Conservation (phyloP, 2,113 vertebrate species). For the Vulpes ferrilata region DNA sequence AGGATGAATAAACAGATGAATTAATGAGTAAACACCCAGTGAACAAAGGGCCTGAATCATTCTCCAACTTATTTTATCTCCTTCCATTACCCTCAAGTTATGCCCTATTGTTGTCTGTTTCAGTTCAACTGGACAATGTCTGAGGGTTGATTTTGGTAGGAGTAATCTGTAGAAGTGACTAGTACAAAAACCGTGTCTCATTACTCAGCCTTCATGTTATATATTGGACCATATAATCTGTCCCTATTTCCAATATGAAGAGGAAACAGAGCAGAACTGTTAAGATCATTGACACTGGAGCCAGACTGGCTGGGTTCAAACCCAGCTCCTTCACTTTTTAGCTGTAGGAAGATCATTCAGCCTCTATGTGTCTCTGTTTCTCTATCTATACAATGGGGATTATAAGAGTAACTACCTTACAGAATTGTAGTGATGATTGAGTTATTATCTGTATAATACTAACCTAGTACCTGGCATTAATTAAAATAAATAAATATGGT, state of each 20-base stretch:
- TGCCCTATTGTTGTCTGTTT: constrained; percentile 15
- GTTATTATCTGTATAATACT: neutral
- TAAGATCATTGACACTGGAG: neutral
- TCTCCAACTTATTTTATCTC: constrained; percentile 33
- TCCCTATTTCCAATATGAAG: neutral
- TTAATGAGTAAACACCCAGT: neutral
- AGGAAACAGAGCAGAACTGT: neutral
- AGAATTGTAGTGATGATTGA: neutral
- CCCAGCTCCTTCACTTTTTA: neutral
- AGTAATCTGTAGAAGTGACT: neutral
- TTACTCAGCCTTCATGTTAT: neutral
- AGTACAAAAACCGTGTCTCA: neutral
- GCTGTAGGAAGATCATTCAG: neutral
- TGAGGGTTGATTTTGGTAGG: constrained; percentile 26
- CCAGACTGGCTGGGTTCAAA: neutral
- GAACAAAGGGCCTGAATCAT: constrained; percentile 11
- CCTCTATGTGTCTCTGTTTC: neutral
- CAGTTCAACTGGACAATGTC: neutral
- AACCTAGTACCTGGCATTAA: neutral
- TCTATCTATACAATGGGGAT: neutral
- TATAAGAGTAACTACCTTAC: neutral
- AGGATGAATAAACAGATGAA: constrained; percentile 14
- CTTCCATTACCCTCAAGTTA: constrained; percentile 18
- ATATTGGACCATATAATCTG: neutral
- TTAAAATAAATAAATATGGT: neutral